phyloP scores from a whole-genome alignment of 2,888 invertebrate genomes.

The Electrophaes corylata region DNA sequence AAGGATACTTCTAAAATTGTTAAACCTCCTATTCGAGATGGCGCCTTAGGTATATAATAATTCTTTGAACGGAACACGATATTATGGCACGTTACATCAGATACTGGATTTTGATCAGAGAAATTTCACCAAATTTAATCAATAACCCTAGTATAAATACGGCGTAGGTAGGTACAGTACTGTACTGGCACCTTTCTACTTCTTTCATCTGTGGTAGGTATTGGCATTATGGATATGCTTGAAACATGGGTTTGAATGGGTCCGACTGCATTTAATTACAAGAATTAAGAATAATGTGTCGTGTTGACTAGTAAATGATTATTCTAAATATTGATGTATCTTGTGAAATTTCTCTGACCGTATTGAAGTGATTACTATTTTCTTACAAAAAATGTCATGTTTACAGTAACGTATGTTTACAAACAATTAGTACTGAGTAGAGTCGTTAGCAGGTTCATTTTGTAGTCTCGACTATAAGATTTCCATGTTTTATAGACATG shows the following conservation, averaged over 20 bases:
- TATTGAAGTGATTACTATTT: not conserved
- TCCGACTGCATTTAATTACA: too few species aligned
- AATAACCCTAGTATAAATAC: too few species aligned
- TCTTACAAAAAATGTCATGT: conserved; percentile 61
- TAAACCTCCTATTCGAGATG: conserved; percentile 64
- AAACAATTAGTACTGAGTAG: conserved; percentile 35
- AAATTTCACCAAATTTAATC: conserved; percentile 9
- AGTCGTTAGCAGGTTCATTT: conserved; percentile 42
- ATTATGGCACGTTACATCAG: conserved; percentile 80
- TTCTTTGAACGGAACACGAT: conserved; percentile 58
- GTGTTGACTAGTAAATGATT: too few species aligned
- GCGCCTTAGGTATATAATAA: conserved; percentile 32
- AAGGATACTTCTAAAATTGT: conserved; percentile 30
- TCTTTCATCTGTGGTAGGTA: too few species aligned
- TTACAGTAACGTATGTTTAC: conserved; percentile 49
- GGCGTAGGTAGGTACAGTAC: too few species aligned
- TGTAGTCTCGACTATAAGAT: too few species aligned
- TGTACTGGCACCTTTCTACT: too few species aligned
- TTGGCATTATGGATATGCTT: too few species aligned
- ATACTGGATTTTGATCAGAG: conserved; percentile 56
- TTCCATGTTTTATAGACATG: too few species aligned
- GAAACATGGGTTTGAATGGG: too few species aligned
- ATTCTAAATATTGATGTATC: too few species aligned
- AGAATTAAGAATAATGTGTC: too few species aligned
- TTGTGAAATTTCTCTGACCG: conserved; percentile 18